Evolutionary conservation across 2,888 invertebrate species (phyloP), one percentile per base, ranked within the genome.

Genomic region (Galerucella nymphaeae): DNA sequence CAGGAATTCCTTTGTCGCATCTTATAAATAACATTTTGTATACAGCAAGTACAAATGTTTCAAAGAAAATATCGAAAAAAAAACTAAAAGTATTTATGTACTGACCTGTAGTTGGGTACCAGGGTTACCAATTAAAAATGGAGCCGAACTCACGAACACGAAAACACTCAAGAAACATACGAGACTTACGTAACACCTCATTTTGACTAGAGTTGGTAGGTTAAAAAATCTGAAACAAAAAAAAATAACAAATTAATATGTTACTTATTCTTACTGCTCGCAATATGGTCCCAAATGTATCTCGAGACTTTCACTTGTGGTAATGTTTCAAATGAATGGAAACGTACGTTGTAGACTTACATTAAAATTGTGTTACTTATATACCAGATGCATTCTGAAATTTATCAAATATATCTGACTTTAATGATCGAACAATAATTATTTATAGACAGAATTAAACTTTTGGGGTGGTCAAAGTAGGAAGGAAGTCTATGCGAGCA

Each of bases 151-250:
- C 75, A 84, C 82, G 77, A 84, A 84, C 73, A 85, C 80, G 80
- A 86, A 82, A 75, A 84, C 84, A 85, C 86, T 84, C 79, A 86
- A 77, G 75, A 83, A 85, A 84, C 86, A 85, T 83, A 83, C 84
- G 83, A 84, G 84, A 86, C 85, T 85, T 80, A 85, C 80, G 81
- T 83, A 84, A 84, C 85, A 86, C 85, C 82, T 85, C 86, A 86
- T 86, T 80, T 84, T 86, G 86, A 86, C 86, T 86, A 86, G 86
- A 86, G 82, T 85, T 83, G 83, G 82, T 86, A 83, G 83, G 81
- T 84, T 84, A 83, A 84, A n/a, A 84, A 83, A 81, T 83, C 86
- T 86, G 85, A 79, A 86, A 86, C 80, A 84, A 81, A 81, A 80
- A 81, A 80, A 79, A 79, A 78, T 78, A 6, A 45, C 30, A 41